Base-by-base conservation (phyloP, 2,797 vertebrate genomes). In the Peromyscus nudipes region DNA sequence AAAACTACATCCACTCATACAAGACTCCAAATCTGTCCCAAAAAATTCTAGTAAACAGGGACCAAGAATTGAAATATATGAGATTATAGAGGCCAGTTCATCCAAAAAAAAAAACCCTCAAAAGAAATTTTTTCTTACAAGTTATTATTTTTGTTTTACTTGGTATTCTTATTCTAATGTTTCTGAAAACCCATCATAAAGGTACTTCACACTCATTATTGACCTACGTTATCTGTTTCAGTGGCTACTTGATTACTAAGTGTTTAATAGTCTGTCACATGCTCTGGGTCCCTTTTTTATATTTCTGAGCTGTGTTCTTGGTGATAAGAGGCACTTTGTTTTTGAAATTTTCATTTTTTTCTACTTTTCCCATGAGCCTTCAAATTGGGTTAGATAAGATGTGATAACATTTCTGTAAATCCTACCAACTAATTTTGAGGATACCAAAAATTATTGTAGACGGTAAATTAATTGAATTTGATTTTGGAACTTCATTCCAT, bases 201-300 rank as follows among this genome's bases (percentile, higher is more conserved):
- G 10, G 62, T 64, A 19, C 17, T 37, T 57, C 16, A 4, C 1
- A 60, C 21, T 1, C 10, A 40, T 0, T 7, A 11, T 67, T 60
- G 16, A 52, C 1, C 2, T 43, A 9, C 4, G 29, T 2, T 62
- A 64, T 10, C 2, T 52, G 8, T 3, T 37, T 84, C 16, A 0
- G 21, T 34, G n/a, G 10, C 5, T n/a, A 23, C 7, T 43, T 40
- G 43, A 10, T 34, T 64, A 29, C 4, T 34, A 13, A 64, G 2
- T 17, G 9, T 2, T 4, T 1, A 37, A 52, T 76, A 31, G 73
- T 34, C 1, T 85, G 3, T 60, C 13, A 60, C 62, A 12, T 49
- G 4, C 21, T 75, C 14, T 57, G 31, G 73, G 8, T 67, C 12
- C 71, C 65, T 65, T 55, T 34, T 84, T 4, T 21, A 62, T 46